Conservation (phyloP, 1,140 invertebrate species). For the Doryteuthis pealeii region DNA sequence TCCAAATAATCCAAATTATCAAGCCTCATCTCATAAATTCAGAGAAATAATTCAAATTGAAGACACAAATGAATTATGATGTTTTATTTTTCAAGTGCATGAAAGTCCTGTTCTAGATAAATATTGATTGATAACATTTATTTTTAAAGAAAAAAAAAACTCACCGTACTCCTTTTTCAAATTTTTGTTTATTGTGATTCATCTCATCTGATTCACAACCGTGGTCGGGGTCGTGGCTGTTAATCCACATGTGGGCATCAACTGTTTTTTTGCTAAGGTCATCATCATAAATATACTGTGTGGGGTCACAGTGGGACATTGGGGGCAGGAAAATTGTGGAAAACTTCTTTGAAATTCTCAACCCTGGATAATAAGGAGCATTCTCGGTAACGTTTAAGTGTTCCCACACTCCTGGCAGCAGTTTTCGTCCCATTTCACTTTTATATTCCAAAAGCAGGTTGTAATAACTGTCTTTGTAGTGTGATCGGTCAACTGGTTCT, state of each 20-base stretch:
- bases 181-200: conserved; percentile 39
- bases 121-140: too few relatives aligned
- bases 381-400: conserved; percentile 55
- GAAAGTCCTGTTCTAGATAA: too few relatives aligned
- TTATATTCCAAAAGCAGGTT: conserved; percentile 60
- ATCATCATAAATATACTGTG: conserved; percentile 61
- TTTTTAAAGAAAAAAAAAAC: too few relatives aligned
- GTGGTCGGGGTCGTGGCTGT: conserved; percentile 49
- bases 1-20: too few relatives aligned
- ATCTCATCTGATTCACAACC: conserved; percentile 45
- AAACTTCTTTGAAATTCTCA: conserved; percentile 49
- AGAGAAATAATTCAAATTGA: too few relatives aligned
- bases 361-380: conserved; percentile 53
- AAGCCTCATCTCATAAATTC: too few relatives aligned
- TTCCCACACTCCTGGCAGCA: conserved; percentile 52
- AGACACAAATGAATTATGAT: too few relatives aligned
- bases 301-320: conserved; percentile 61
- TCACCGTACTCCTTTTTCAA: conserved; percentile 58
- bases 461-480: conserved; percentile 55
- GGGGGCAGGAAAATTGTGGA: conserved; percentile 61
- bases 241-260: conserved; percentile 60
- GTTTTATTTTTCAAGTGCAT: too few relatives aligned
- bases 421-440: conserved; percentile 36
- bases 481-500: conserved; percentile 51
- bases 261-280: conserved; percentile 59